phyloP scores from a whole-genome alignment of 2,888 invertebrate genomes.

The Drosophila helvetica region DNA sequence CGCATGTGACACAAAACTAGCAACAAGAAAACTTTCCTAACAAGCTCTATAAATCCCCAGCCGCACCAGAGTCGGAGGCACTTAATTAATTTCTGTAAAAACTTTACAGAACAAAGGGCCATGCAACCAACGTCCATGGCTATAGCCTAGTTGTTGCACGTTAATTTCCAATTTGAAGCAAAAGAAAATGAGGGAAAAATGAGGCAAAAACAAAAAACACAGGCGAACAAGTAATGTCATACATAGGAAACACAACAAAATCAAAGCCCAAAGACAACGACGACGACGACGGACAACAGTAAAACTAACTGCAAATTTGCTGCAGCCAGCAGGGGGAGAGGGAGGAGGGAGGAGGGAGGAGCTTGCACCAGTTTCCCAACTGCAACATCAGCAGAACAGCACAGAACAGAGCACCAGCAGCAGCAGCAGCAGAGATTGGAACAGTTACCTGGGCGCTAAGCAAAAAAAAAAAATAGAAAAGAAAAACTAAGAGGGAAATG shows the following conservation, averaged over 20 bases:
- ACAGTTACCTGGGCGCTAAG: constrained; percentile 76
- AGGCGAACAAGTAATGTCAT: constrained; percentile 64
- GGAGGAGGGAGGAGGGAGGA: constrained; percentile 45
- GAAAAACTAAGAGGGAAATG: constrained; percentile 34
- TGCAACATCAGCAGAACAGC: constrained; percentile 22
- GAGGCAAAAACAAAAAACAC: constrained; percentile 24
- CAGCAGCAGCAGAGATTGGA: constrained; percentile 29
- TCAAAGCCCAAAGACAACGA: constrained; percentile 49
- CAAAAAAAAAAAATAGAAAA: constrained; percentile 36
- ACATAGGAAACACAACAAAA: constrained; percentile 60
- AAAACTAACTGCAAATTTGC: constrained; percentile 76
- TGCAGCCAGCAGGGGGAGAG: constrained; percentile 39
- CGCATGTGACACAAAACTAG: constrained; percentile 57
- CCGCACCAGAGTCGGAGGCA: constrained; percentile 49
- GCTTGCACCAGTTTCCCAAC: constrained; percentile 75
- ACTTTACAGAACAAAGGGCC: constrained; percentile 76
- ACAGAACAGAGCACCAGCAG: constrained; percentile 10
- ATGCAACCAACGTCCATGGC: constrained; percentile 31
- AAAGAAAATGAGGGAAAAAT: constrained; percentile 43
- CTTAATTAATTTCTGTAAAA: constrained; percentile 75
- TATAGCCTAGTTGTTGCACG: constrained; percentile 68
- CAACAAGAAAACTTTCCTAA: constrained; percentile 54
- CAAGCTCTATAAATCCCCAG: constrained; percentile 69
- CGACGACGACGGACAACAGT: constrained; percentile 57
- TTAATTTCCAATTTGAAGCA: constrained; percentile 75